Evolutionary conservation across 2,797 vertebrate species (phyloP).

Genomic region (Triplophysa bombifrons): DNA sequence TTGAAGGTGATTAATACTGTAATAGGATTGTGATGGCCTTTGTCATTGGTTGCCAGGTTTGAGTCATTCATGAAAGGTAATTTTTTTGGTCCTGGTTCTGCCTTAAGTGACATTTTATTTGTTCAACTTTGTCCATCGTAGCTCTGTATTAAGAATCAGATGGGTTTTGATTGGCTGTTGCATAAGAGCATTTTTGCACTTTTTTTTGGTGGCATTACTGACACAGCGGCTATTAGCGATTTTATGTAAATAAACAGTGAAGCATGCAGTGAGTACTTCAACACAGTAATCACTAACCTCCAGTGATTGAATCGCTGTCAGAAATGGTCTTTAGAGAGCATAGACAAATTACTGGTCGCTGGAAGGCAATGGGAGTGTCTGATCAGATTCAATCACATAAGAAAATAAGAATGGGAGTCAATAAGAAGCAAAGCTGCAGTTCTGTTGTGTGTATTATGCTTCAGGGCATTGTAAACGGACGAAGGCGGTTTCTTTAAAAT

Average conservation of each 20-base stretch:
- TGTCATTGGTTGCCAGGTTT: not conserved
- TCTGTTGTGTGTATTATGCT: slow-evolving; percentile 4
- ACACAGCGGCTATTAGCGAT: not conserved
- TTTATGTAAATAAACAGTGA: too few relatives aligned
- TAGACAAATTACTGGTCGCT: not conserved
- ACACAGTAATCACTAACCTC: not conserved
- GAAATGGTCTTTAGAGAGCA: not conserved
- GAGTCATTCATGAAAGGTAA: not conserved
- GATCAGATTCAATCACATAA: not conserved
- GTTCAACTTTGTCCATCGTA: not conserved
- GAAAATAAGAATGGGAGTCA: not conserved
- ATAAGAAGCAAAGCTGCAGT: not conserved
- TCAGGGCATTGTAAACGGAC: not conserved
- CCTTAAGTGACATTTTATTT: not conserved
- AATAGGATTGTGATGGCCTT: not conserved
- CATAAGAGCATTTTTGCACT: not conserved
- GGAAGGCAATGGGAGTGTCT: not conserved
- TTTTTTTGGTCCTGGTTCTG: not conserved
- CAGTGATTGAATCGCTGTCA: not conserved
- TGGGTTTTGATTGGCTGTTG: not conserved
- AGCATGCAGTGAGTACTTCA: not conserved
- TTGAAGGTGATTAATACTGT: not conserved
- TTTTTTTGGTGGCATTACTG: not conserved
- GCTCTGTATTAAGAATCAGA: not conserved
- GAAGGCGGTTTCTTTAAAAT: not conserved